Evolutionary conservation across 1,140 invertebrate genomes (phyloP).

Genomic region (Artemia franciscana): DNA sequence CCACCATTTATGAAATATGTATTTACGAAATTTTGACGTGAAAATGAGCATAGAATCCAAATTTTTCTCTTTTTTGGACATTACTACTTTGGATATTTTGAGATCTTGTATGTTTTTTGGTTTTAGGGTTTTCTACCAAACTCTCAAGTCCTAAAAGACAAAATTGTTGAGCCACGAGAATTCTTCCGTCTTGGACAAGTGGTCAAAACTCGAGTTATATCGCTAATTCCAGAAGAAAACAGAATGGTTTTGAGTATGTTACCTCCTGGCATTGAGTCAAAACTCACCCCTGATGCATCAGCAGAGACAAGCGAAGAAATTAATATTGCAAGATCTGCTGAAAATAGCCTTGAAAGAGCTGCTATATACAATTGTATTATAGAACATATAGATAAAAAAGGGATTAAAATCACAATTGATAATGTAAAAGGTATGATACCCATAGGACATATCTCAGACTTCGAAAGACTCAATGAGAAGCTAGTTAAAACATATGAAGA

Average conservation of each 20-base stretch:
- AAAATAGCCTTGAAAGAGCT: not conserved
- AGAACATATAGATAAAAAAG: not conserved
- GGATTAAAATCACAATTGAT: not conserved
- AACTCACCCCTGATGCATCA: too few relatives aligned
- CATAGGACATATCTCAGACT: not conserved
- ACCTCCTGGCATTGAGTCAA: not conserved
- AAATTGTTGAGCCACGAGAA: conserved; percentile 16
- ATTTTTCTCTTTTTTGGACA: too few relatives aligned
- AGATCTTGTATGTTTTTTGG: too few relatives aligned
- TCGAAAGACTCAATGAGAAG: not conserved
- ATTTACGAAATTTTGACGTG: too few relatives aligned
- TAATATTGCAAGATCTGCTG: not conserved
- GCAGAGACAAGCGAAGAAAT: not conserved
- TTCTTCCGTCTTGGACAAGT: conserved; percentile 17
- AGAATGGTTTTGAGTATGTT: not conserved
- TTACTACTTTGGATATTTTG: too few relatives aligned
- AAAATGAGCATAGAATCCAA: too few relatives aligned
- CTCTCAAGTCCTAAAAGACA: conserved; percentile 3
- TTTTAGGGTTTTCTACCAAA: conserved; percentile 6
- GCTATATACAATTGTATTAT: not conserved
- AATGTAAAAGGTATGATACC: not conserved
- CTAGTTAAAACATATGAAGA: not conserved
- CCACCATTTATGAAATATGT: too few relatives aligned
- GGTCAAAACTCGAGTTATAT: conserved; percentile 19
- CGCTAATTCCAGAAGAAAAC: conserved; percentile 10